Conservation (phyloP, 2,797 vertebrate species). For the Oreochromis grahami region DNA sequence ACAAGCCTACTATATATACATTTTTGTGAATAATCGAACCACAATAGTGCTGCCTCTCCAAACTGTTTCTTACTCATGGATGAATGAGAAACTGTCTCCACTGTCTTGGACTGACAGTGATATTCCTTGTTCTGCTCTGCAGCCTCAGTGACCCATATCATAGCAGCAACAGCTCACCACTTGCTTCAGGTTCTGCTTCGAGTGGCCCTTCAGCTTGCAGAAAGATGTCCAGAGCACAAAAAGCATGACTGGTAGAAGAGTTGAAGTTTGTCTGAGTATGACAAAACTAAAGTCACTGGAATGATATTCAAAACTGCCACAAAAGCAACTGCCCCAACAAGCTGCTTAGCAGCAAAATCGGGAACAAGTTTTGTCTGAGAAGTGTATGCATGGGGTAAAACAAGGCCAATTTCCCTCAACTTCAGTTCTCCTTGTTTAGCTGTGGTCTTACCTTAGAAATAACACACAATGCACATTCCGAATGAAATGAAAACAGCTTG, state of each 20-base stretch:
- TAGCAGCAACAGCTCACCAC: neutral
- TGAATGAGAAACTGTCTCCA: neutral
- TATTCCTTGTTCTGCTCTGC: neutral
- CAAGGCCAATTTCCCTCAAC: neutral
- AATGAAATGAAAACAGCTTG: neutral
- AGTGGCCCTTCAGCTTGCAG: neutral
- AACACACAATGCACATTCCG: neutral
- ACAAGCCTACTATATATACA: fast-evolving
- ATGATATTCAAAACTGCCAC: neutral
- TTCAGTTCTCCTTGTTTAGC: neutral
- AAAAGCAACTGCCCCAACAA: neutral
- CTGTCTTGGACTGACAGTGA: neutral
- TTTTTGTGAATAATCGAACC: neutral
- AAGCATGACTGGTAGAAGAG: fast-evolving
- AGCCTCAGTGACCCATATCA: neutral
- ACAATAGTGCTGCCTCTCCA: neutral
- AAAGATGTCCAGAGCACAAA: fast-evolving
- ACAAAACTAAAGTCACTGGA: neutral
- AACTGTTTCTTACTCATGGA: neutral
- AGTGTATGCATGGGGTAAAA: neutral
- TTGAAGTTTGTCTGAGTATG: neutral
- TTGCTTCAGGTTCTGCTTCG: neutral
- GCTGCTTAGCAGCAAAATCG: fast-evolving
- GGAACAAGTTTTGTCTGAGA: neutral
- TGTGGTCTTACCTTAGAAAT: neutral